A percentile compares a stretch with the other conserved stretches of the same genome.
Conservation (phyloP, 2,888 invertebrate species). For the Noctua janthe region DNA sequence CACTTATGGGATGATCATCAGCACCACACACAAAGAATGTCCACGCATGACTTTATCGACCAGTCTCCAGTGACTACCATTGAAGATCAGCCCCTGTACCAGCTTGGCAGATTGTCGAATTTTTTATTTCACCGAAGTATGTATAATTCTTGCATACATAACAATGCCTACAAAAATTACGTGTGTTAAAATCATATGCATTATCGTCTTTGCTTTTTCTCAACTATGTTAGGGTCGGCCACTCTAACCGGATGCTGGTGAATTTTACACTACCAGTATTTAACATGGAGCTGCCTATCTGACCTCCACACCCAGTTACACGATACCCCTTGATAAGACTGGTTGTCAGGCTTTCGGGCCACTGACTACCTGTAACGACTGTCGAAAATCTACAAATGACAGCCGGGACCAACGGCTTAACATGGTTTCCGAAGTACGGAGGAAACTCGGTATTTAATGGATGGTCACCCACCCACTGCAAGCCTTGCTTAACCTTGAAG, state of each 20-base stretch:
- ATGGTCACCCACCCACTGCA: background rate
- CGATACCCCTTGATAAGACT: background rate
- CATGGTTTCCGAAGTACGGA: background rate
- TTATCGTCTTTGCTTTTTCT: background rate
- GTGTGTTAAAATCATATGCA: background rate
- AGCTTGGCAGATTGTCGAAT: background rate
- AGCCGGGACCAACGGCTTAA: background rate
- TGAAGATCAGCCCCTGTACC: background rate
- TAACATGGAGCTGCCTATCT: background rate
- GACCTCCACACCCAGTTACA: background rate
- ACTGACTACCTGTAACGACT: background rate
- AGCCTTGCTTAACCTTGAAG: background rate
- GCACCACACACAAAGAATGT: background rate
- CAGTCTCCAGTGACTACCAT: background rate
- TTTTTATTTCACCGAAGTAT: background rate
- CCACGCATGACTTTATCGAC: background rate
- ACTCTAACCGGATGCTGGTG: background rate
- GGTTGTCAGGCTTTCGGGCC: background rate
- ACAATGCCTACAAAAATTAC: background rate
- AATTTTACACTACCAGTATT: background rate
- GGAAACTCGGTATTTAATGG: background rate
- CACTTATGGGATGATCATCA: background rate
- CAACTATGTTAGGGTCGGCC: background rate
- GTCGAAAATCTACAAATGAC: background rate
- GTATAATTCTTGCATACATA: background rate